These are phyloP conservation scores for Balanococcus diminutus DNA, from an alignment of 2,888 invertebrate genomes.

Conservation along the genomic window DNA sequence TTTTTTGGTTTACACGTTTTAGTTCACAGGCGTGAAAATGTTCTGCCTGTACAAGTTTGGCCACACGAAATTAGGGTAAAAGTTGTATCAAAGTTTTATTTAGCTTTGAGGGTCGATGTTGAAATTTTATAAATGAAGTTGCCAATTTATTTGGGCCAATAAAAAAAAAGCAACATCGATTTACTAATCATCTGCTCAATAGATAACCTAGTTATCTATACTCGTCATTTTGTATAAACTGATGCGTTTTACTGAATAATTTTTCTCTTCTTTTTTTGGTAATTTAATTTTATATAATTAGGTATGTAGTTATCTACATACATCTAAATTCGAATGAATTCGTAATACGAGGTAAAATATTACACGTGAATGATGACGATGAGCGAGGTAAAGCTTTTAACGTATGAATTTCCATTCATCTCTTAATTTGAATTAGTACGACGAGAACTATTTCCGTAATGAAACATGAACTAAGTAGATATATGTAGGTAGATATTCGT, in stretches of 20 bases:
- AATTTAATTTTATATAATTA: too few relatives aligned
- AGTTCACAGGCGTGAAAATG: background rate
- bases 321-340: background rate
- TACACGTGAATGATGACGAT: background rate
- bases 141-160: background rate
- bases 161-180: background rate
- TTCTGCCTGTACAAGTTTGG: background rate
- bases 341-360: background rate
- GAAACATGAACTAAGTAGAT: background rate
- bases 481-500: background rate
- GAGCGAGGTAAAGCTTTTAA: background rate
- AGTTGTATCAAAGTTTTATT: background rate
- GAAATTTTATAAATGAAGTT: constrained; percentile 18
- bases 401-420: background rate
- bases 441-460: background rate
- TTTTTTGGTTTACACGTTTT: background rate
- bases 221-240: background rate
- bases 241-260: background rate
- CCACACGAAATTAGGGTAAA: background rate
- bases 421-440: background rate
- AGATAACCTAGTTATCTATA: too few relatives aligned
- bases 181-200: background rate
- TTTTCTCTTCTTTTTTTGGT: too few relatives aligned
- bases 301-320: too few relatives aligned
- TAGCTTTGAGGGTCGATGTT: background rate